Evolutionary conservation across 2,797 vertebrate species (phyloP), one percentile per base, ranked within the genome.

Genomic region (Ptychobarbus kaznakovi): DNA sequence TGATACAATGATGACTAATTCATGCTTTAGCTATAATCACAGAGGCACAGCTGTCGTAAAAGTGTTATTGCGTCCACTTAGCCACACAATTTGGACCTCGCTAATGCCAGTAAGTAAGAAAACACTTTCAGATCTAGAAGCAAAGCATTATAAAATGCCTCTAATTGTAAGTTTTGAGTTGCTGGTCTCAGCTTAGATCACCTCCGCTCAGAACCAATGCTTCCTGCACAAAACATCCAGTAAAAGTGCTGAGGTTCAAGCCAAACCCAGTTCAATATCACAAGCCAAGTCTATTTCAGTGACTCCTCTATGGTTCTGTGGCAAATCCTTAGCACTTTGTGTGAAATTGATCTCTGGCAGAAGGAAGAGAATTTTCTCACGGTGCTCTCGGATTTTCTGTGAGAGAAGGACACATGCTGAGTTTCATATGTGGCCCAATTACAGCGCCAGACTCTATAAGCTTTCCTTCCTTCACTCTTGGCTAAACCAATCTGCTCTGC

Each of bases 281-380:
- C 89, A 91, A 93, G 93, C 93, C 92, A 92, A 92, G 92, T 88
- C 93, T 91, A 92, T 94, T 94, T 94, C 91, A 90, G 90, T 91
- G 90, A 92, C 91, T 91, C 88, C 44, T 90, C 92, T 91, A 91
- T 84, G 91, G 92, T 91, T 93, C 91, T 90, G 91, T 93, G 91
- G 69, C 91, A 91, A 93, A 92, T 94, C 92, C 92, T 93, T 89
- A 89, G 87, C 90, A 91, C 88, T 91, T 86, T 90, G 93, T 94
- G 93, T 95, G 93, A 95, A 95, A 95, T 94, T 82, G 93, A 95
- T 95, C 95, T 89, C 88, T 88, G 86, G 90, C 81, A 91, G 91
- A 92, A 93, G 92, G 91, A 93, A 91, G 92, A 93, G 90, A 94
- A 94, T 94, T 93, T 91, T 92, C 90, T 89, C 92, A 90, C 89